Conservation (phyloP, 2,888 invertebrate genomes). For the Agrotis clavis region DNA sequence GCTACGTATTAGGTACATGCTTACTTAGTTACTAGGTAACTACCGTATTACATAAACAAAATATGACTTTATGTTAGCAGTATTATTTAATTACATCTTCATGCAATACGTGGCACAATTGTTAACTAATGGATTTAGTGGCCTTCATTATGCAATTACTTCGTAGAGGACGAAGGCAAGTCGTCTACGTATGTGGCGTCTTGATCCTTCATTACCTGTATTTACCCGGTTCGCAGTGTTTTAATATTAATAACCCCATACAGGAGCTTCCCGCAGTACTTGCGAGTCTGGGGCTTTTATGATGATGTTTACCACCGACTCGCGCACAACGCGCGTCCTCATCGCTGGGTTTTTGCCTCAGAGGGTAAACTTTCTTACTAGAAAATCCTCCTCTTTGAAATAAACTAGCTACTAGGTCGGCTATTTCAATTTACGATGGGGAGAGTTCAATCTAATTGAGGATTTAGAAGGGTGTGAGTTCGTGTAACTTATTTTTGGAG, state of each 20-base stretch:
- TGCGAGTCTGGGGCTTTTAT: slow-evolving; percentile 82
- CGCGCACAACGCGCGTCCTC: slow-evolving; percentile 71
- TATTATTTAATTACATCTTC: neutral
- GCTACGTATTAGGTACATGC: slow-evolving; percentile 1
- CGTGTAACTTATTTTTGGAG: slow-evolving; percentile 32
- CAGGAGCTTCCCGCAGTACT: slow-evolving; percentile 80
- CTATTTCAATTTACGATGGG: slow-evolving; percentile 56
- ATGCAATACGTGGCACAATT: slow-evolving; percentile 7
- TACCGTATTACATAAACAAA: neutral
- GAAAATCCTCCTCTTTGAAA: slow-evolving; percentile 56
- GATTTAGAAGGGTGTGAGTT: slow-evolving; percentile 48
- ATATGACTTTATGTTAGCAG: slow-evolving; percentile 11
- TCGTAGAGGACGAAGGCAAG: slow-evolving; percentile 70
- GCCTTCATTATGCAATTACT: slow-evolving; percentile 39
- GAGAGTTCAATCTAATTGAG: slow-evolving; percentile 43
- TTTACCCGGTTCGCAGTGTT: slow-evolving; percentile 81
- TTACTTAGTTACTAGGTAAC: neutral
- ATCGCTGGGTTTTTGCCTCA: slow-evolving; percentile 66
- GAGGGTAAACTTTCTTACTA: slow-evolving; percentile 75
- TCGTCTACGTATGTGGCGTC: slow-evolving; percentile 72
- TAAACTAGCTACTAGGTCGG: slow-evolving; percentile 54
- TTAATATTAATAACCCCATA: slow-evolving; percentile 89
- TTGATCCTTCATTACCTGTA: slow-evolving; percentile 77
- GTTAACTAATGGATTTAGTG: slow-evolving; percentile 10
- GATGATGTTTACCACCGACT: slow-evolving; percentile 85